phyloP scores from a whole-genome alignment of 2,797 vertebrate genomes.

The Ctenosaura bakeri region DNA sequence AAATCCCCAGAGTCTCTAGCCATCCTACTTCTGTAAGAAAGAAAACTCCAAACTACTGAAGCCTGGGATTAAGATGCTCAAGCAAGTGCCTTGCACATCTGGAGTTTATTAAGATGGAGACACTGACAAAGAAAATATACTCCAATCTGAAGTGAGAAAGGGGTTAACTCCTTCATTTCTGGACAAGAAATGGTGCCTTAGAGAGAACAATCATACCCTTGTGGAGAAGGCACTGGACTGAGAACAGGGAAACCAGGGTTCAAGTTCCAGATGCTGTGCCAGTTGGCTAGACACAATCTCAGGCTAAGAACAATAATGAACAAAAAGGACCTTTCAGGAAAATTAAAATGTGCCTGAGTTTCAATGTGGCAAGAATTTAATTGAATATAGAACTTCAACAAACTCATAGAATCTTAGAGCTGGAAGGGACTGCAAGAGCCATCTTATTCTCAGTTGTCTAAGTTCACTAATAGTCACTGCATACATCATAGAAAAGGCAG shows the following conservation, averaged over 20 bases:
- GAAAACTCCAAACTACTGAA: conserved; percentile 56
- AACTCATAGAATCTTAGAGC: not conserved
- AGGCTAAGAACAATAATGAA: not conserved
- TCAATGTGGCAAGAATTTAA: not conserved
- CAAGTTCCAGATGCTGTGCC: not conserved
- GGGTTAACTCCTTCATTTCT: conserved; percentile 64
- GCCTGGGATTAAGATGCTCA: conserved; percentile 71
- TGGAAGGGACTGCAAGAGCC: too few relatives aligned
- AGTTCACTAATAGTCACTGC: not conserved
- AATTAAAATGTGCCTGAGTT: not conserved
- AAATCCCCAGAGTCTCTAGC: conserved; percentile 30
- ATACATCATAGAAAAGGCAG: not conserved
- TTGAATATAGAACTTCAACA: not conserved
- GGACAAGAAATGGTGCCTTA: not conserved
- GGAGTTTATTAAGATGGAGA: conserved; percentile 67
- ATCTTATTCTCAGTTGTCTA: not conserved
- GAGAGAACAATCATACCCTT: conserved; percentile 19
- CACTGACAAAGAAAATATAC: conserved; percentile 65
- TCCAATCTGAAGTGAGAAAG: conserved; percentile 36
- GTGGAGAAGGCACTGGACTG: accelerated
- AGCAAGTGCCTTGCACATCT: conserved; percentile 69
- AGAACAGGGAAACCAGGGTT: not conserved
- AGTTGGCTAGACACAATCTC: conserved; percentile 2
- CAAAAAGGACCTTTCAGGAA: conserved; percentile 24
- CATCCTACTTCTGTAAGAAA: conserved; percentile 41